Evolutionary conservation across 2,113 vertebrate genomes (phyloP).

Genomic region (Chlorodrepanis virens): DNA sequence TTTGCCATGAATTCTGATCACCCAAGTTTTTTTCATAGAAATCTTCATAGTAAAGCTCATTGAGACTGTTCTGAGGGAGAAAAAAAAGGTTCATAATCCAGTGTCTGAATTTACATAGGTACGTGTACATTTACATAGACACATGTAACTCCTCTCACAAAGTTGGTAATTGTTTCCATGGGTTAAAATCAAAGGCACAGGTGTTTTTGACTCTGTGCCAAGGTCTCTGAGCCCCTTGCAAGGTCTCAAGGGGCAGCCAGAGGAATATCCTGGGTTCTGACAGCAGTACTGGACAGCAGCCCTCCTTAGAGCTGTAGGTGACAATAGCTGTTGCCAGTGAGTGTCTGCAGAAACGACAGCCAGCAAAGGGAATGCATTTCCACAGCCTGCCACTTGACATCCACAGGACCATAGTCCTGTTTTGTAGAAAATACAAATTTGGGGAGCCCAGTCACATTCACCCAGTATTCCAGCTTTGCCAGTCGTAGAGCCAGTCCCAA

Average conservation of each 20-base stretch:
- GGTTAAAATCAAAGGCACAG: too few relatives aligned
- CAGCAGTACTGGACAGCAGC: not conserved
- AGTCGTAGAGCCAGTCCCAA: not conserved
- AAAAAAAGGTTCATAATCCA: not conserved
- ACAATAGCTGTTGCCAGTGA: not conserved
- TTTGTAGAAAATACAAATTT: not conserved
- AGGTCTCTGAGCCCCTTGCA: too few relatives aligned
- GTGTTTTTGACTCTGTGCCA: too few relatives aligned
- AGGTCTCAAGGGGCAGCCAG: too few relatives aligned
- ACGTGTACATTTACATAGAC: not conserved
- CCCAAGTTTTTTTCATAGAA: not conserved
- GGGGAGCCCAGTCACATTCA: not conserved
- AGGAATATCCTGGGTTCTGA: too few relatives aligned
- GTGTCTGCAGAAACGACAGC: not conserved
- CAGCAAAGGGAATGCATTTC: not conserved
- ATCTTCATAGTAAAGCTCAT: not conserved
- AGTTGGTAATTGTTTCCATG: too few relatives aligned
- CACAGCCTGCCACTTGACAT: not conserved
- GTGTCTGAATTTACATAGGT: not conserved
- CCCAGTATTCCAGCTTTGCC: not conserved
- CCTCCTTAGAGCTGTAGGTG: not conserved
- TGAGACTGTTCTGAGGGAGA: not conserved
- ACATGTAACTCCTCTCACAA: too few relatives aligned
- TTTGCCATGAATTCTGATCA: not conserved
- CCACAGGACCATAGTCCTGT: not conserved